Evolutionary conservation across 2,888 invertebrate genomes (phyloP), one percentile per base, ranked within the genome.

Genomic region (Abscondita cerata): DNA sequence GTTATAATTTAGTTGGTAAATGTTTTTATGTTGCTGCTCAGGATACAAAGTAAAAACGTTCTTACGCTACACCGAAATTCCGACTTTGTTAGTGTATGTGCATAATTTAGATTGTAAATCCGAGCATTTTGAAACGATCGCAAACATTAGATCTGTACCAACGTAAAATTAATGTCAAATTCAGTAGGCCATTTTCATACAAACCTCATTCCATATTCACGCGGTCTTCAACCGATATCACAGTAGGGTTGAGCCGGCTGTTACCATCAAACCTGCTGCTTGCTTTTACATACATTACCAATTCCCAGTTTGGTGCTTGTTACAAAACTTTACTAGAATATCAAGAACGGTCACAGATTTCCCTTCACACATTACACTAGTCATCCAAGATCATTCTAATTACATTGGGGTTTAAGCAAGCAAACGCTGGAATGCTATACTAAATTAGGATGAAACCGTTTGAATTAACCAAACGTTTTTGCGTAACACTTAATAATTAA

Each of bases 191-290:
- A 54, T 62, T 59, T 62, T 55, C 62, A 55, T 52, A 52, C 59
- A 53, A 59, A 55, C 54, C 62, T 62, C 47, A 53, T 59, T 62
- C 62, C 48, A 59, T 59, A 62, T 62, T 62, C 59, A 59, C 54
- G 50, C 59, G 58, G 62, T 62, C 55, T 59, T 62, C 52, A 47
- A 53, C 51, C 57, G 53, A 48, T 59, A 55, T 59, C 58, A 46
- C 52, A 57, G 62, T 50, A 52, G 56, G 55, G 44, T 53, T 36
- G 52, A 12, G 40, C 59, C 59, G 53, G 59, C 59, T 59, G 63
- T 64, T 64, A 52, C 59, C 63, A 59, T 56, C 57, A 59, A 54
- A 63, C 62, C 62, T 62, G 38, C 62, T 54, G 63, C 55, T 57
- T 55, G 59, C 58, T 53, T 64, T 55, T 59, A 55, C 63, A 59